These are phyloP conservation scores for Pachymerium ferrugineum DNA, from an alignment of 2,888 invertebrate genomes.

Conservation along the genomic window DNA sequence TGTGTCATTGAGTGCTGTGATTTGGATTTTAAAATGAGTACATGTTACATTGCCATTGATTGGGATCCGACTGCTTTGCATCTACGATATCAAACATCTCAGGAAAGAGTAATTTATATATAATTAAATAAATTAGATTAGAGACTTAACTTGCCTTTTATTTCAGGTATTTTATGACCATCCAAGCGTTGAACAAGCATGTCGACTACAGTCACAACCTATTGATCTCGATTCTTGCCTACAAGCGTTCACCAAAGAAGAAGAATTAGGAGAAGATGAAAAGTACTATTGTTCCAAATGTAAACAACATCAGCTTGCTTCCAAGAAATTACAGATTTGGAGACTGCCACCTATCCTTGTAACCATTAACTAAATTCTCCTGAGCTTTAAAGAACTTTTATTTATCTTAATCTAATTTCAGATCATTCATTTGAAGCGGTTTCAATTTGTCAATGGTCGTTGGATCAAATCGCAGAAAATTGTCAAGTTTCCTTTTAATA, in stretches of 20 bases:
- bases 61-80: constrained; percentile 94
- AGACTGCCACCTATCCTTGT: constrained; percentile 81
- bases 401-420: constrained; percentile 45
- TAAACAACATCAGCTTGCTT: constrained; percentile 73
- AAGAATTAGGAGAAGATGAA: constrained; percentile 68
- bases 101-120: constrained; percentile 59
- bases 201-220: constrained; percentile 70
- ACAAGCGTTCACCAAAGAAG: constrained; percentile 80
- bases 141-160: background rate
- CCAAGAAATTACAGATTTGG: constrained; percentile 89
- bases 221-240: constrained; percentile 78
- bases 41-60: constrained; percentile 71
- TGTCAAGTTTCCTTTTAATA: constrained; percentile 77
- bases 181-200: constrained; percentile 62
- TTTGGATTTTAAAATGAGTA: constrained; percentile 45
- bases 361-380: constrained; percentile 40
- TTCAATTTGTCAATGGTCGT: constrained; percentile 81
- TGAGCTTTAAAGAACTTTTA: constrained; percentile 58
- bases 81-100: constrained; percentile 73
- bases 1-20: constrained; percentile 67
- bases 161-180: constrained; percentile 67
- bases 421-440: constrained; percentile 88
- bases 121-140: background rate
- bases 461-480: constrained; percentile 94
- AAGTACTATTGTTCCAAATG: constrained; percentile 81